phyloP scores from a whole-genome alignment of 2,113 vertebrate species.

The Carassius gibelio region DNA sequence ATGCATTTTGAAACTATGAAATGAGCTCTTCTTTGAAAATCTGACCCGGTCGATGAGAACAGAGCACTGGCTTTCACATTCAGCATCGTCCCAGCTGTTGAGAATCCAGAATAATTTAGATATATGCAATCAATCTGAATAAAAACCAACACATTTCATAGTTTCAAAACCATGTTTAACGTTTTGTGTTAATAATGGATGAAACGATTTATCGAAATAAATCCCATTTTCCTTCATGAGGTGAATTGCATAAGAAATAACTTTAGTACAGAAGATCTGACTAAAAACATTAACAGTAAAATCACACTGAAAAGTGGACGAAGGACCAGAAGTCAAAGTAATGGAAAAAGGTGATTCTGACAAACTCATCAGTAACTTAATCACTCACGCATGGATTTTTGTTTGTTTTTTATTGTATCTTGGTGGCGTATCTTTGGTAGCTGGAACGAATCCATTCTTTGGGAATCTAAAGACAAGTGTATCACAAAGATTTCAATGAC shows the following conservation, averaged over 20 bases:
- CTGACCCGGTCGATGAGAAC: neutral
- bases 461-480: neutral
- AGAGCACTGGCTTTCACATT: slow-evolving; percentile 25
- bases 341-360: neutral
- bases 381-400: neutral
- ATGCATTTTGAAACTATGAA: slow-evolving; percentile 81
- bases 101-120: neutral
- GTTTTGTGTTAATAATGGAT: slow-evolving; percentile 72
- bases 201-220: slow-evolving; percentile 65
- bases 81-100: slow-evolving; percentile 67
- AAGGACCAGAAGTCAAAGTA: slow-evolving; percentile 16
- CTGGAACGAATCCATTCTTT: slow-evolving; percentile 45
- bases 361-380: neutral
- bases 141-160: slow-evolving; percentile 57
- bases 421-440: slow-evolving; percentile 72
- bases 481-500: neutral
- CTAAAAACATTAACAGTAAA: slow-evolving; percentile 47
- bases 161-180: slow-evolving; percentile 73
- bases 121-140: neutral
- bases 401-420: neutral
- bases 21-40: slow-evolving; percentile 57
- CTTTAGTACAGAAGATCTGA: slow-evolving; percentile 31
- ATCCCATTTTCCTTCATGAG: slow-evolving; percentile 76
- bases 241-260: slow-evolving; percentile 66
- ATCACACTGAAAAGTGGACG: slow-evolving; percentile 16